These are phyloP conservation scores for Corythaeola cristata DNA, from an alignment of 2,113 vertebrate species.

Conservation along the genomic window DNA sequence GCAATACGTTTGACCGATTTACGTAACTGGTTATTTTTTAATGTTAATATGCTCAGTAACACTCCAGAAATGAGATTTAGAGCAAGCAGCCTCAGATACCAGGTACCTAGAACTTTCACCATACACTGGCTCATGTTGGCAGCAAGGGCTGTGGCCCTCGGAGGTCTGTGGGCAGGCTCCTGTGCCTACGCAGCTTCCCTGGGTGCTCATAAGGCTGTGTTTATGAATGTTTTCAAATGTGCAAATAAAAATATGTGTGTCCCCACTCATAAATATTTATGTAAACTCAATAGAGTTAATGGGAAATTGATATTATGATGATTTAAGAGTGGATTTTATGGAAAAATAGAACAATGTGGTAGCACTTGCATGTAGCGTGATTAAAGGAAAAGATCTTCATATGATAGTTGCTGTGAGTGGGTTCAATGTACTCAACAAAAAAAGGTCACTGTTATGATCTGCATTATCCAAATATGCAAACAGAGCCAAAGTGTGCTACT, in stretches of 20 bases:
- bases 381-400: neutral
- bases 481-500: neutral
- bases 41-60: neutral
- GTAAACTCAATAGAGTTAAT: neutral
- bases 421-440: neutral
- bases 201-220: neutral
- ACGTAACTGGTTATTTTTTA: neutral
- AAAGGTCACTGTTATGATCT: neutral
- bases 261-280: neutral
- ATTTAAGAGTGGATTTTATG: neutral
- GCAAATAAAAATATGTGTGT: neutral
- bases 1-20: neutral
- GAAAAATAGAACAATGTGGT: neutral
- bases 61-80: neutral
- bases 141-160: neutral
- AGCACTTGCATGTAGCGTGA: neutral
- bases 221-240: neutral
- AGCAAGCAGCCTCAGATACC: neutral
- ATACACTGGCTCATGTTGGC: rapidly evolving
- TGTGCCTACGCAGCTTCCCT: neutral
- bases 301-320: neutral
- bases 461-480: neutral
- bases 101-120: neutral
- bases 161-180: neutral
- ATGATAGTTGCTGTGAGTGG: neutral